Conservation (phyloP, 2,113 vertebrate species). For the Plecotus auritus region DNA sequence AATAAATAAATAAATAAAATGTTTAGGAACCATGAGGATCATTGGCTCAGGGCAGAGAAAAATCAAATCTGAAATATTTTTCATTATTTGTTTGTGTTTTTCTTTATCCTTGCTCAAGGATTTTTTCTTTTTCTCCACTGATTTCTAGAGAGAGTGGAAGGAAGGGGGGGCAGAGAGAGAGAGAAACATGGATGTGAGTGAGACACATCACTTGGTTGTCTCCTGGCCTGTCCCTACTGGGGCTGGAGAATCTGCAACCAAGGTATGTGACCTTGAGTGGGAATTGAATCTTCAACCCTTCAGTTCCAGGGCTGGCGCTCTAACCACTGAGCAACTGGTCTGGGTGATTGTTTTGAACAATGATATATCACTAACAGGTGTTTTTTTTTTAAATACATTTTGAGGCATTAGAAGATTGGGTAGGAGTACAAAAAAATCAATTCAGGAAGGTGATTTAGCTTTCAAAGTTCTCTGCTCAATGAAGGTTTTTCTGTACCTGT, state of each 20-base stretch:
- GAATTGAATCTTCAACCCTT: too few relatives aligned
- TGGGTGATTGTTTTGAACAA: conserved; percentile 11
- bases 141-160: too few relatives aligned
- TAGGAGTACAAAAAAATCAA: not conserved
- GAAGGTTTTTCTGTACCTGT: not conserved
- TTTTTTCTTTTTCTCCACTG: too few relatives aligned
- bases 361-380: not conserved
- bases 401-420: conserved; percentile 10
- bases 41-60: not conserved
- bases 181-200: too few relatives aligned
- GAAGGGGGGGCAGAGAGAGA: too few relatives aligned
- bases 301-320: too few relatives aligned
- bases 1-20: too few relatives aligned
- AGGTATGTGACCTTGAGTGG: too few relatives aligned
- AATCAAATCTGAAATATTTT: conserved; percentile 15
- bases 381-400: conserved; percentile 21
- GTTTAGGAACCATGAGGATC: not conserved
- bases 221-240: too few relatives aligned
- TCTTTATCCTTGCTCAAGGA: not conserved
- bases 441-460: conserved; percentile 4
- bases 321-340: too few relatives aligned
- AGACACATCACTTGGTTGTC: too few relatives aligned
- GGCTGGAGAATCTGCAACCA: too few relatives aligned
- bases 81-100: conserved; percentile 33
- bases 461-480: not conserved